phyloP scores from a whole-genome alignment of 2,797 vertebrate genomes.

The Crax fasciolata region DNA sequence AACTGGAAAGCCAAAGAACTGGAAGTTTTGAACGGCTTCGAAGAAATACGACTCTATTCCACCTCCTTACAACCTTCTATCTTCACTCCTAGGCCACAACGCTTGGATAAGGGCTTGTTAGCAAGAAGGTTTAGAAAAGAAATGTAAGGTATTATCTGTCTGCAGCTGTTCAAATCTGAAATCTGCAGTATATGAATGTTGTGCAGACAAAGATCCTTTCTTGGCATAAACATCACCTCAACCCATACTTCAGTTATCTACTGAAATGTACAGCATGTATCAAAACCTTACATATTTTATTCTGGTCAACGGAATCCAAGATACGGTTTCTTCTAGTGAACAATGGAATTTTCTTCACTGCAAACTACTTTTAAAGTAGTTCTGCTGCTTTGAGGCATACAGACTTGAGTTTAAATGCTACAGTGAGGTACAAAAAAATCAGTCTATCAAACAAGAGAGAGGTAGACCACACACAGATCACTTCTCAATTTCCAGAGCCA shows the following conservation, averaged over 20 bases:
- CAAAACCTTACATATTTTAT: conserved; percentile 9
- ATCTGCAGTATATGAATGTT: not conserved
- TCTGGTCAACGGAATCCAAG: not conserved
- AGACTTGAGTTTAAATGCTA: conserved; percentile 48
- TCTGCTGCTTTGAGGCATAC: conserved; percentile 16
- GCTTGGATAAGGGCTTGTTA: not conserved
- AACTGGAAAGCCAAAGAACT: not conserved
- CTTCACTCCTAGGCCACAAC: not conserved
- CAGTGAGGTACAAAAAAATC: not conserved
- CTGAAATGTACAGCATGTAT: not conserved
- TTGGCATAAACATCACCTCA: not conserved
- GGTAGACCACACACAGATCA: conserved; percentile 68
- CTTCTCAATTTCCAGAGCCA: conserved; percentile 77
- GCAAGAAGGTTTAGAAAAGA: not conserved
- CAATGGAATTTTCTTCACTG: not conserved
- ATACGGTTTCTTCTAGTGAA: not conserved
- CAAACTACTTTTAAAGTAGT: conserved; percentile 2
- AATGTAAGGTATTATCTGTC: not conserved
- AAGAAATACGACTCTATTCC: not conserved
- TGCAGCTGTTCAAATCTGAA: not conserved
- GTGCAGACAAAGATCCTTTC: conserved; percentile 8
- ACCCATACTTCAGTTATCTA: not conserved
- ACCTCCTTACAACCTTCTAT: not conserved
- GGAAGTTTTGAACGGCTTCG: not conserved
- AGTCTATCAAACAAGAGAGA: conserved; percentile 62